Percentiles rank a stretch among this genome's conserved stretches.
Evolutionary conservation across 2,888 invertebrate species (phyloP).

Genomic region (Hofmannophila pseudospretella): DNA sequence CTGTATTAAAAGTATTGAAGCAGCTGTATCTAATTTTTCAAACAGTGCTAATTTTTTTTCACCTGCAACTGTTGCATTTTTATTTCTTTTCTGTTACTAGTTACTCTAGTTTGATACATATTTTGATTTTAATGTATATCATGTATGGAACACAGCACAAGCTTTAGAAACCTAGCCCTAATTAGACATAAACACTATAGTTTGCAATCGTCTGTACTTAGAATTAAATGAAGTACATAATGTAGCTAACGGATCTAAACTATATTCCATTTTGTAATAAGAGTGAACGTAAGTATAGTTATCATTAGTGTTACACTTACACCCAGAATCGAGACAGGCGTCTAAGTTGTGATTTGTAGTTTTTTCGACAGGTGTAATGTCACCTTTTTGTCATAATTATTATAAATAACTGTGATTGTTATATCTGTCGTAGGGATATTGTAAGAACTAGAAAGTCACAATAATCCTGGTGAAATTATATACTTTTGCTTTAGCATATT

Average conservation of each 20-base stretch:
- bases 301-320: slow-evolving; percentile 47
- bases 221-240: slow-evolving; percentile 67
- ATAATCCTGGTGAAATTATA: slow-evolving; percentile 4
- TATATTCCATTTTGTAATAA: slow-evolving; percentile 63
- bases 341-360: slow-evolving; percentile 68
- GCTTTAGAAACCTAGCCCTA: slow-evolving; percentile 24
- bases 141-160: slow-evolving; percentile 29
- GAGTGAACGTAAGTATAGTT: slow-evolving; percentile 60
- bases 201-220: slow-evolving; percentile 49
- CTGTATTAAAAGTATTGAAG: too few relatives aligned
- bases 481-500: slow-evolving; percentile 26
- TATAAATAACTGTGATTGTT: slow-evolving; percentile 58
- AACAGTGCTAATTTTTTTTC: too few relatives aligned
- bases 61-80: too few relatives aligned
- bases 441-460: neutral
- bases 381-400: slow-evolving; percentile 46
- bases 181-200: slow-evolving; percentile 28
- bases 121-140: too few relatives aligned
- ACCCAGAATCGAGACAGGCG: slow-evolving; percentile 50
- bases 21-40: too few relatives aligned
- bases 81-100: too few relatives aligned
- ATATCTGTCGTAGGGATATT: too few relatives aligned
- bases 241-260: slow-evolving; percentile 58
- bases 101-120: too few relatives aligned
- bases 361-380: slow-evolving; percentile 62